A percentile compares a stretch with the other conserved stretches of the same genome.
Conservation (phyloP, 2,797 vertebrate species). For the Diplodus sargus region DNA sequence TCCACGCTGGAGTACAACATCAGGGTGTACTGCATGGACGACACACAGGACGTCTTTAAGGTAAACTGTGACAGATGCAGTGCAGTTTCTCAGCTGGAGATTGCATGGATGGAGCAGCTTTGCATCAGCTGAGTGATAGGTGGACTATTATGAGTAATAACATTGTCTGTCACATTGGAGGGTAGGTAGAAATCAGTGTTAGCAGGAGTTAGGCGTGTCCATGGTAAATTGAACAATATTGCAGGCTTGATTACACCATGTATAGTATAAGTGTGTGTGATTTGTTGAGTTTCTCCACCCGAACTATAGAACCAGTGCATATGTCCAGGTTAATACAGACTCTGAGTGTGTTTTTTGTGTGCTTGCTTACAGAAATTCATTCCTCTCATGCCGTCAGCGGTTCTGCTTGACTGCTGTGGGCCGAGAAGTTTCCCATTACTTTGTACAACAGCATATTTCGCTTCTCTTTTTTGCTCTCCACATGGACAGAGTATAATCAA, state of each 20-base stretch:
- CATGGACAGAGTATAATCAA: slow-evolving; percentile 83
- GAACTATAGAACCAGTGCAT: slow-evolving; percentile 36
- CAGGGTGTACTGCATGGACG: slow-evolving; percentile 97
- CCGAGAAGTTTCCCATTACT: slow-evolving; percentile 74
- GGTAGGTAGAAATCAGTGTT: slow-evolving; percentile 19
- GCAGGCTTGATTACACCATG: slow-evolving; percentile 55
- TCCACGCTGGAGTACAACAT: slow-evolving; percentile 97
- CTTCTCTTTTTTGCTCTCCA: slow-evolving; percentile 64
- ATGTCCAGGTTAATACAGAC: slow-evolving; percentile 36
- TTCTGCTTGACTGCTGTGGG: slow-evolving; percentile 66
- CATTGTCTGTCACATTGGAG: slow-evolving; percentile 49
- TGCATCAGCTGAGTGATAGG: slow-evolving; percentile 50
- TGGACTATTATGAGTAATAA: slow-evolving; percentile 52
- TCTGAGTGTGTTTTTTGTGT: slow-evolving; percentile 37
- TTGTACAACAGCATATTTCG: slow-evolving; percentile 79
- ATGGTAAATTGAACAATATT: slow-evolving; percentile 57
- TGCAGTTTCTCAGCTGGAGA: slow-evolving; percentile 28
- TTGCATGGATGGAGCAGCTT: slow-evolving; percentile 23
- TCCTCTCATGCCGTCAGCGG: slow-evolving; percentile 36
- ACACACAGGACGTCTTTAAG: slow-evolving; percentile 97
- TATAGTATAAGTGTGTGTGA: slow-evolving; percentile 40
- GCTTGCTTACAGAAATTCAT: slow-evolving; percentile 20
- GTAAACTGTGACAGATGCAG: slow-evolving; percentile 78
- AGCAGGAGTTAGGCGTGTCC: slow-evolving; percentile 35
- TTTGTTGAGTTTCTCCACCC: slow-evolving; percentile 25